These are phyloP conservation scores for Lonchura striata DNA, from an alignment of 2,113 vertebrate genomes.

Conservation along the genomic window DNA sequence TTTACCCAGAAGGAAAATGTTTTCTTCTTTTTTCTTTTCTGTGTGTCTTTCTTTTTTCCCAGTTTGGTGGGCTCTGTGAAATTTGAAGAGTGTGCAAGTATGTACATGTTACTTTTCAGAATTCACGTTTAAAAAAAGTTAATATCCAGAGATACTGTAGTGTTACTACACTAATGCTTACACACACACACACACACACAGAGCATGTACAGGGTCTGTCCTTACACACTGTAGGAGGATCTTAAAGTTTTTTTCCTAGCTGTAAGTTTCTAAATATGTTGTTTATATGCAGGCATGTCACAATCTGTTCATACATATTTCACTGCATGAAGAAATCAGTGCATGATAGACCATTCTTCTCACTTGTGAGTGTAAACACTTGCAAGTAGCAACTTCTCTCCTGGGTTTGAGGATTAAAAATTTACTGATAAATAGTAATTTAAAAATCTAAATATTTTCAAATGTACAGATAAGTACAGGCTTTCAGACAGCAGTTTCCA, in stretches of 20 bases:
- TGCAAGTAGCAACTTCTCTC: background rate
- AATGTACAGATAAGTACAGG: background rate
- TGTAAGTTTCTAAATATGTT: background rate
- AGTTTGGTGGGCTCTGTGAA: background rate
- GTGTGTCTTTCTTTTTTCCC: background rate
- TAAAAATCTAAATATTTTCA: background rate
- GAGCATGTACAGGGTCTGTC: background rate
- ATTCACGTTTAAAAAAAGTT: background rate
- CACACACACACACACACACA: too few species aligned
- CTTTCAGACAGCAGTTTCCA: background rate
- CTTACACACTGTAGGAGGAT: background rate
- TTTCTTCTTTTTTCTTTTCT: background rate
- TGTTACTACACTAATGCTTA: background rate
- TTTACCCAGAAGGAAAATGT: background rate
- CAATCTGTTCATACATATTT: background rate
- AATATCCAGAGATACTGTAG: background rate
- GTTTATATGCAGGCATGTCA: background rate
- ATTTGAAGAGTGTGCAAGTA: background rate
- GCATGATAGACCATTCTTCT: background rate
- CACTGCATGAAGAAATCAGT: background rate
- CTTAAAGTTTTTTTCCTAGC: background rate
- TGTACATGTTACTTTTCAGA: background rate
- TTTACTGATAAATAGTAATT: background rate
- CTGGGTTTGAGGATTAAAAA: background rate
- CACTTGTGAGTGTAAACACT: background rate